These are phyloP conservation scores for Rhingia campestris DNA, from an alignment of 2,888 invertebrate species.

Conservation along the genomic window DNA sequence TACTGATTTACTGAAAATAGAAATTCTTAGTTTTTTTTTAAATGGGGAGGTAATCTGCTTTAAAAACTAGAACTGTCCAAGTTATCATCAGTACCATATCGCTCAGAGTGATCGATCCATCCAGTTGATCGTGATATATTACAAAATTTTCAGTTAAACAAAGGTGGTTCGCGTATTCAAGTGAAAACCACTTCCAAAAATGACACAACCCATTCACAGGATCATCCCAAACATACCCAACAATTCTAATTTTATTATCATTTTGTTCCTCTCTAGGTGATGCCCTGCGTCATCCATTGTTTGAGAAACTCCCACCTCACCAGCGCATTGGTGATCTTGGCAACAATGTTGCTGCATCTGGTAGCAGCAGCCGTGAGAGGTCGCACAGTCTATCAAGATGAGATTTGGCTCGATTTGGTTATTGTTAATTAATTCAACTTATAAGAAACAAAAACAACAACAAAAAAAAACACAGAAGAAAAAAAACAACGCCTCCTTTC, in stretches of 20 bases:
- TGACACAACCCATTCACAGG: slow-evolving; percentile 13
- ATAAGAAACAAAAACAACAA: slow-evolving; percentile 31
- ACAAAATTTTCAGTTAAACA: not conserved
- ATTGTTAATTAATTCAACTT: slow-evolving; percentile 81
- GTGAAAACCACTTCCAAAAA: not conserved
- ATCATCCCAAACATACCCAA: not conserved
- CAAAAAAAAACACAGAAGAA: slow-evolving; percentile 24
- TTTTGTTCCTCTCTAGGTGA: slow-evolving; percentile 84
- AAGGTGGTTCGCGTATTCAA: not conserved
- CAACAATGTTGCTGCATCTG: slow-evolving; percentile 79
- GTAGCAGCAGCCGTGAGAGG: slow-evolving; percentile 85
- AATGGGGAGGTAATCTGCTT: no score
- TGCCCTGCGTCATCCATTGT: slow-evolving; percentile 96
- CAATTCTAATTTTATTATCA: not conserved
- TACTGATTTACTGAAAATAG: no score
- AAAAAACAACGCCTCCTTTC: slow-evolving; percentile 45
- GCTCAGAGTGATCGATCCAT: no score
- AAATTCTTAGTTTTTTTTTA: no score
- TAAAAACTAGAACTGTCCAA: no score
- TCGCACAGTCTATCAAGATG: slow-evolving; percentile 84
- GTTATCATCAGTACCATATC: no score
- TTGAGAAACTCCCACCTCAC: slow-evolving; percentile 91
- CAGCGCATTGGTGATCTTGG: slow-evolving; percentile 87
- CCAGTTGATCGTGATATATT: not conserved
- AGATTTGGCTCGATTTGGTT: slow-evolving; percentile 83